Percentiles rank a stretch among this genome's conserved stretches.
These are phyloP conservation scores for Unio delphinus DNA, from an alignment of 2,888 invertebrate genomes.

Conservation along the genomic window DNA sequence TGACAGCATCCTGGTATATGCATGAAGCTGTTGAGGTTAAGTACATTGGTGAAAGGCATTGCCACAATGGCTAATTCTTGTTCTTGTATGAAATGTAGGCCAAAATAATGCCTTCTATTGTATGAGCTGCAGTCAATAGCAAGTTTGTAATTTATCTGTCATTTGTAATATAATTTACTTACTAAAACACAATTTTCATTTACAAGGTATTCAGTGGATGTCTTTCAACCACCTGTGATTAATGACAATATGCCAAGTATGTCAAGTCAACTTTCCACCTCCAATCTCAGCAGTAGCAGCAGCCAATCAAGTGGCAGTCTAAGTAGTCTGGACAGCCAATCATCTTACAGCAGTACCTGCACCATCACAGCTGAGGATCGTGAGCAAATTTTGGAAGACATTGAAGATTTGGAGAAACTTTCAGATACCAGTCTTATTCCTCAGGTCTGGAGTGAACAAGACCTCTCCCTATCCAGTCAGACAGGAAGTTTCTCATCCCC, in stretches of 20 bases:
- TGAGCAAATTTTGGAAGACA: constrained; percentile 20
- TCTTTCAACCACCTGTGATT: constrained; percentile 71
- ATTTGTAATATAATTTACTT: too few relatives aligned
- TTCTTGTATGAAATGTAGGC: too few relatives aligned
- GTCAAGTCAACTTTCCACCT: constrained; percentile 42
- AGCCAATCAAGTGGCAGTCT: constrained; percentile 64
- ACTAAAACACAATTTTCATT: neutral
- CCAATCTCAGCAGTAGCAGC: constrained; percentile 52
- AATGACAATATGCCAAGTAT: constrained; percentile 36
- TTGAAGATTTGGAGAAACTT: constrained; percentile 9
- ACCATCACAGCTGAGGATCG: constrained; percentile 56
- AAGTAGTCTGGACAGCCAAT: constrained; percentile 62
- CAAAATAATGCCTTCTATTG: too few relatives aligned
- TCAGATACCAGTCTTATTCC: constrained; percentile 10
- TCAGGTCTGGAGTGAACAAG: constrained; percentile 7
- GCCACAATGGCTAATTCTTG: too few relatives aligned
- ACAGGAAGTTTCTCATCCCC: constrained; percentile 7
- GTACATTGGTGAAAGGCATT: too few relatives aligned
- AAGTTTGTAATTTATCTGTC: too few relatives aligned
- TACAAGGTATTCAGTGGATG: constrained; percentile 70
- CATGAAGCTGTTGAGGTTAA: too few relatives aligned
- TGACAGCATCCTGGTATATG: too few relatives aligned
- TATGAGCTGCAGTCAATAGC: too few relatives aligned
- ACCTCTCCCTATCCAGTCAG: neutral
- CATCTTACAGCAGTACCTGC: constrained; percentile 61